A percentile compares a stretch with the other conserved stretches of the same genome.
phyloP scores from a whole-genome alignment of 2,113 vertebrate genomes.

The Gallinago jamesoni region DNA sequence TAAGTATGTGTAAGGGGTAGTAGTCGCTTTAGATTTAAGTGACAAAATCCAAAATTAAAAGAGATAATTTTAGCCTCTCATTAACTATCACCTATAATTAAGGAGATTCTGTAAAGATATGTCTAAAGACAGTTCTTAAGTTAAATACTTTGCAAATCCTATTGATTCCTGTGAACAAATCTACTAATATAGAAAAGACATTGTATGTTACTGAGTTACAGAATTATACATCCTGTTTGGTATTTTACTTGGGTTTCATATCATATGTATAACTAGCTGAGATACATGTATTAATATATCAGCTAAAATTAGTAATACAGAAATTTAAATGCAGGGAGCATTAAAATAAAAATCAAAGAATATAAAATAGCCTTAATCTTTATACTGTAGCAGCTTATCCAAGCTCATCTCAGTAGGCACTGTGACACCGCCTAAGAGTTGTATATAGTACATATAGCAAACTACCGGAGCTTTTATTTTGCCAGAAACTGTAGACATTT shows the following conservation, averaged over 20 bases:
- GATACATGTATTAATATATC: slow-evolving; percentile 3
- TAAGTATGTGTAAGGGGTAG: not conserved
- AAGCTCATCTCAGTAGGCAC: slow-evolving; percentile 32
- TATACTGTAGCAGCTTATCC: slow-evolving; percentile 17
- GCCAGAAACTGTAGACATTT: slow-evolving; percentile 66
- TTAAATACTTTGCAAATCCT: not conserved
- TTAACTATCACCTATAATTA: not conserved
- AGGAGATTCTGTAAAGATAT: not conserved
- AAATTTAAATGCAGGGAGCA: slow-evolving; percentile 50
- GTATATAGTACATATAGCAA: not conserved
- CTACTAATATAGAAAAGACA: not conserved
- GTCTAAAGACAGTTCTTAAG: not conserved
- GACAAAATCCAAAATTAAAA: not conserved
- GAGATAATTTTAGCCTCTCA: not conserved
- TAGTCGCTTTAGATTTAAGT: not conserved
- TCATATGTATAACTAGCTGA: slow-evolving; percentile 15
- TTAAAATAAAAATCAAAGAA: slow-evolving; percentile 71
- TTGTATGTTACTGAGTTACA: not conserved
- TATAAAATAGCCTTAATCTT: slow-evolving; percentile 63
- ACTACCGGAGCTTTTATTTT: slow-evolving; percentile 21
- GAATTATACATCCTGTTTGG: not conserved
- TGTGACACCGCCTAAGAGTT: slow-evolving; percentile 26
- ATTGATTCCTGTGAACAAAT: not conserved
- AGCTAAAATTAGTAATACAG: slow-evolving; percentile 49
- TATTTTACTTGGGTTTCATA: slow-evolving; percentile 14